phyloP scores from a whole-genome alignment of 2,888 invertebrate genomes.

The Didymodactylos carnosus region DNA sequence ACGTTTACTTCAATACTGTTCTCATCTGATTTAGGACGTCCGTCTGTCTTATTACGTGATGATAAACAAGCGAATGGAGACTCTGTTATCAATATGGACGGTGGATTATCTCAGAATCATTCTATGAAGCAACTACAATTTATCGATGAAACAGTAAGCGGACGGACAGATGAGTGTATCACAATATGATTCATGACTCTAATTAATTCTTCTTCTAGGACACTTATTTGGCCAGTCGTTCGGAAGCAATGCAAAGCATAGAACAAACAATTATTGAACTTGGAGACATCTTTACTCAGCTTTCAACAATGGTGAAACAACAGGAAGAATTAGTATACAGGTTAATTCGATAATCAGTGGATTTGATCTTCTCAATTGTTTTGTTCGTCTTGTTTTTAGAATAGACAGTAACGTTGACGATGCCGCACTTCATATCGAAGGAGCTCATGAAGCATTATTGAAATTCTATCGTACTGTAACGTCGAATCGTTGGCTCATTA shows the following conservation, averaged over 20 bases:
- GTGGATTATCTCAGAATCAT: neutral
- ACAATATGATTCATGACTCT: constrained; percentile 5
- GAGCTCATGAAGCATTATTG: constrained; percentile 84
- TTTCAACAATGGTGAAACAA: constrained; percentile 68
- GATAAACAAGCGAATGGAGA: constrained; percentile 14
- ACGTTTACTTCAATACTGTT: no score
- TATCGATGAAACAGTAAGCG: constrained; percentile 1
- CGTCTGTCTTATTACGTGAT: constrained; percentile 3
- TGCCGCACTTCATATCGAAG: constrained; percentile 83
- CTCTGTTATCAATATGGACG: constrained; percentile 22
- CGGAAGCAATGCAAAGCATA: constrained; percentile 95
- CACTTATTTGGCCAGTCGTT: constrained; percentile 69
- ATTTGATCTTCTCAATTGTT: no score
- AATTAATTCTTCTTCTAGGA: constrained; percentile 38
- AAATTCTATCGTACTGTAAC: constrained; percentile 92
- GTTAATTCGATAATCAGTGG: constrained; percentile 27
- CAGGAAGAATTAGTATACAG: constrained; percentile 89
- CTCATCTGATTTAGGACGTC: no score
- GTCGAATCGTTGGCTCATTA: constrained; percentile 92
- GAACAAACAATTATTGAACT: constrained; percentile 95
- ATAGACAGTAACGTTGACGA: constrained; percentile 92
- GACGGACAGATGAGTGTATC: constrained; percentile 7
- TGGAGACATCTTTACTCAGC: constrained; percentile 88
- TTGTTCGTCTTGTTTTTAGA: no score
- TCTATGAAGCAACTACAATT: neutral